Base-by-base conservation (phyloP, 2,113 vertebrate species). In the Entomyzon cyanotis region DNA sequence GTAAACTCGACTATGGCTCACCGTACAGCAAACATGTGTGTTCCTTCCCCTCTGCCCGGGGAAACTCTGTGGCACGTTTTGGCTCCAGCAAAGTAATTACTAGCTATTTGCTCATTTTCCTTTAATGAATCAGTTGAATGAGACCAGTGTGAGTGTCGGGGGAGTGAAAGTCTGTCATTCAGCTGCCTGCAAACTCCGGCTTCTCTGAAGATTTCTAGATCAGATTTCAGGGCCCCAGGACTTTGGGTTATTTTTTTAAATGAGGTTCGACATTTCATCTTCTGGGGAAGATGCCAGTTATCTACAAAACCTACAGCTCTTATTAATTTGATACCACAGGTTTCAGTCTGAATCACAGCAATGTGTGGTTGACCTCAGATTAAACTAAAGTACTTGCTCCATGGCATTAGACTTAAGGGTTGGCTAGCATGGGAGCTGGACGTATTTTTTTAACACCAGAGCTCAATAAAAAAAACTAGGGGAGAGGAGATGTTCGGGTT, bases 301-400 rank as follows among this genome's bases (percentile, higher is more conserved):
- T 95, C 90, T 95, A 96, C 80, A 90, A 94, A 84, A 78, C 65
- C 83, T 94, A 82, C 83, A 71, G 78, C 63, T 95, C 84, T 88
- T 92, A 93, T 86, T 96, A 88, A 91, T 91, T 95, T 17, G 60
- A 97, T 94, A 94, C 94, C 92, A 96, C 93, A 96, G 81, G 94
- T 95, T 96, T 97, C 96, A 90, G 19, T 93, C 31, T 95, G 91
- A 97, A 96, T 94, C 94, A 93, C 74, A 85, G 73, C 44, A 53
- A 94, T 76, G 58, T 91, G 92, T 92, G 91, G 91, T 91, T 96
- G 94, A 96, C 95, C 96, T 97, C 96, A 96, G 90, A 96, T 94
- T 87, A 96, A 89, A 93, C 52, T 96, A 35, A 83, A 94, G 49
- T 42, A 65, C 52, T 80, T 75, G 64, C 47, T 89, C 64, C 90